Evolutionary conservation across 1,140 invertebrate species (phyloP).

Genomic region (Ips typographus): DNA sequence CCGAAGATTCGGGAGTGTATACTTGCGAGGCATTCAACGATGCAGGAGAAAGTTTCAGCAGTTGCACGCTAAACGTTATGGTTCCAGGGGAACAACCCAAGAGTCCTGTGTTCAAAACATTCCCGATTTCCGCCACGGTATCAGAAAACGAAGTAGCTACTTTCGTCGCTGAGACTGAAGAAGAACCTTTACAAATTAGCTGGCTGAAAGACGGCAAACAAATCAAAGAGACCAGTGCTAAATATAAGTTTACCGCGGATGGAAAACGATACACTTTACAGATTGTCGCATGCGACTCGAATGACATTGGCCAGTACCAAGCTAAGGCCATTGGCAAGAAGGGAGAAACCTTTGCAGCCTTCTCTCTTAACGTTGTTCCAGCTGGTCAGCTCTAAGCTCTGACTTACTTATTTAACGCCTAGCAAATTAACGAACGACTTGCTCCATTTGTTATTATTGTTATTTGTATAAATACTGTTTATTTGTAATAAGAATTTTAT

Average conservation of each 20-base stretch:
- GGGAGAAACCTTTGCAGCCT: conserved; percentile 77
- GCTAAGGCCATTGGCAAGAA: conserved; percentile 84
- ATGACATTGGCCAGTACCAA: conserved; percentile 88
- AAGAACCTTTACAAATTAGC: conserved; percentile 60
- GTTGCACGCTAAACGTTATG: conserved; percentile 80
- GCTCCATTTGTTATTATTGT: conserved; percentile 43
- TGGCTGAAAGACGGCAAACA: conserved; percentile 93
- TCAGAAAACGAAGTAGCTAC: conserved; percentile 76
- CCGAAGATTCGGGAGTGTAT: conserved; percentile 90
- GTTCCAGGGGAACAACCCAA: conserved; percentile 85
- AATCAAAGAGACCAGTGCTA: conserved; percentile 66
- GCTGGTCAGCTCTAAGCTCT: conserved; percentile 46
- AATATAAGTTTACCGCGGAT: conserved; percentile 81
- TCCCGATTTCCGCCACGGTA: conserved; percentile 86
- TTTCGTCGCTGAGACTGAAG: conserved; percentile 79
- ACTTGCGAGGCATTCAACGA: conserved; percentile 97
- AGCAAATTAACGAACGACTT: conserved; percentile 46
- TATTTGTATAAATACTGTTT: conserved; percentile 46
- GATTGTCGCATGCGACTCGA: conserved; percentile 72
- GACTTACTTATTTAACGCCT: conserved; percentile 33
- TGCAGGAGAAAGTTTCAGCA: conserved; percentile 89
- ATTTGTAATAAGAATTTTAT: conserved; percentile 46
- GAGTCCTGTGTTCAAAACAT: conserved; percentile 82
- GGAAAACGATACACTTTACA: conserved; percentile 74
- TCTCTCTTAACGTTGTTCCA: conserved; percentile 77